These are phyloP conservation scores for Ochlodes sylvanus DNA, from an alignment of 2,888 invertebrate species.

Conservation along the genomic window DNA sequence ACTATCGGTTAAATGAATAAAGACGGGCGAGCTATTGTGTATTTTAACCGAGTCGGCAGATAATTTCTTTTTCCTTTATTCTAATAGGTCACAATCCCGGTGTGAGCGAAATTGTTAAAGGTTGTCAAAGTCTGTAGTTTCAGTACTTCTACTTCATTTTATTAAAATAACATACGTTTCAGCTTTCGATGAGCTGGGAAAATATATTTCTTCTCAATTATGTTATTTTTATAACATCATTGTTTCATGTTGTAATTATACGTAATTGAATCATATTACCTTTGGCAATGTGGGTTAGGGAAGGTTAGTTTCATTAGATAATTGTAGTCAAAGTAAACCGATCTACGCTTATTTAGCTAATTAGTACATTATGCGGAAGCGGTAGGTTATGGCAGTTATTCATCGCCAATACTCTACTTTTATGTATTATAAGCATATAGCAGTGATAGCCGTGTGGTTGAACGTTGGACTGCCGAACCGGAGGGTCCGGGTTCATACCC, in stretches of 20 bases:
- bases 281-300: not conserved
- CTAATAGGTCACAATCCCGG: not conserved
- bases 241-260: no score
- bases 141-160: not conserved
- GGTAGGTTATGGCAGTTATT: not conserved
- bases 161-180: not conserved
- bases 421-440: no score
- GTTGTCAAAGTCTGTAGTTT: not conserved
- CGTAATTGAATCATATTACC: not conserved
- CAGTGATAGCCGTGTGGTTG: no score
- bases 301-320: slow-evolving; percentile 5
- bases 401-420: not conserved
- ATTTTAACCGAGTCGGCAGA: not conserved
- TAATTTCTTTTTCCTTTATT: not conserved
- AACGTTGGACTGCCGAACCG: no score
- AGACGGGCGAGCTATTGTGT: not conserved
- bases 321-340: not conserved
- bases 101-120: not conserved
- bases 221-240: no score
- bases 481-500: no score
- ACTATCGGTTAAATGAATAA: not conserved
- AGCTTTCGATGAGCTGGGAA: not conserved
- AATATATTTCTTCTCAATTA: not conserved
- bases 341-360: not conserved
- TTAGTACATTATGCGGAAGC: not conserved